Evolutionary conservation across 2,797 vertebrate genomes (phyloP).

Genomic region (Rhinogobio ventralis): DNA sequence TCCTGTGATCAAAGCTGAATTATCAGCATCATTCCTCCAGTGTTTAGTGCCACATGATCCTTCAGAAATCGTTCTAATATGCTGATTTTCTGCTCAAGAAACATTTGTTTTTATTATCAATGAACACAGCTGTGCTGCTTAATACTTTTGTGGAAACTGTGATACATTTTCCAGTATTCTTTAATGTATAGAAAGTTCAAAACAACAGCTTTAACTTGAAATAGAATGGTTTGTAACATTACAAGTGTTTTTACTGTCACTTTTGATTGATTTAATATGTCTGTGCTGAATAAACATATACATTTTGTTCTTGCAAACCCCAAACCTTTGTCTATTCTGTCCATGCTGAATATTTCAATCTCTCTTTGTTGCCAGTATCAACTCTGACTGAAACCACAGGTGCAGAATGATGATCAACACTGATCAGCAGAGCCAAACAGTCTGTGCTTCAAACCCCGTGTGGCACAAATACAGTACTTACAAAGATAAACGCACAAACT

Average conservation of each 20-base stretch:
- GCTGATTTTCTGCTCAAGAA: background rate
- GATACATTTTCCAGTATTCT: background rate
- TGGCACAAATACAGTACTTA: background rate
- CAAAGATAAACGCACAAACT: constrained; percentile 7
- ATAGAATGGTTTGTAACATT: background rate
- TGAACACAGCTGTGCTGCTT: background rate
- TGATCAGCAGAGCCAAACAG: background rate
- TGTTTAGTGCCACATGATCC: background rate
- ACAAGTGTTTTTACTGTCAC: background rate
- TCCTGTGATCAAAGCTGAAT: background rate
- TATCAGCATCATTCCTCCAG: background rate
- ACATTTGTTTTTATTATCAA: background rate
- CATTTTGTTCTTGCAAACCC: background rate
- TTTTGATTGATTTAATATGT: background rate
- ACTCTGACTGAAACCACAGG: constrained; percentile 1
- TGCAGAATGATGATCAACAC: constrained; percentile 7
- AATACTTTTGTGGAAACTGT: background rate
- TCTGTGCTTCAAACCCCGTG: background rate
- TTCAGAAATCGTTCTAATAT: background rate
- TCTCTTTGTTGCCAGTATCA: background rate
- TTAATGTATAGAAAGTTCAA: background rate
- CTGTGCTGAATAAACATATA: background rate
- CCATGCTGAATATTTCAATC: background rate
- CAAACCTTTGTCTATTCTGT: background rate
- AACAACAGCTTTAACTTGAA: background rate